Evolutionary conservation across 2,113 vertebrate species (phyloP).

Genomic region (Puma concolor): DNA sequence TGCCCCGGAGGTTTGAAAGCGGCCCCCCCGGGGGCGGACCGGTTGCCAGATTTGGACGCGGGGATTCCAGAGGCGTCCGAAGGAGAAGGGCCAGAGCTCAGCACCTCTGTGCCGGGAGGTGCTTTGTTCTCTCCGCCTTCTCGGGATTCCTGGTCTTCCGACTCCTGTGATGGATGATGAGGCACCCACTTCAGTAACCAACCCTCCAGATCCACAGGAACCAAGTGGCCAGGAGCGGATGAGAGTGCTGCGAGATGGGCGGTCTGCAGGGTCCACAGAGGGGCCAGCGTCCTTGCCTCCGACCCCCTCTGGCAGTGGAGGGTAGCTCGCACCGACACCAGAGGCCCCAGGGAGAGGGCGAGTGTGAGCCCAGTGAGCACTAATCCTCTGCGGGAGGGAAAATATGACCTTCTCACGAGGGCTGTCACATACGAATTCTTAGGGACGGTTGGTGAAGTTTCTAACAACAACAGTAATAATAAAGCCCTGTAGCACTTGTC

Average conservation of each 20-base stretch:
- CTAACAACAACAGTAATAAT: background rate
- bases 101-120: fast-evolving
- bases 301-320: background rate
- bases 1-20: constrained; percentile 42
- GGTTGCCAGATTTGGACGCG: constrained; percentile 54
- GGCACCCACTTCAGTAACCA: background rate
- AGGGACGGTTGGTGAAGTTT: constrained; percentile 47
- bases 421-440: background rate
- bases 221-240: background rate
- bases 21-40: background rate
- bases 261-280: background rate
- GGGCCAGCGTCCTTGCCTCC: background rate
- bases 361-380: constrained; percentile 37
- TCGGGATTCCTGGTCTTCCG: background rate
- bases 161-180: too few relatives aligned
- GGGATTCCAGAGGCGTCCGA: background rate
- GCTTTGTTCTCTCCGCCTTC: background rate
- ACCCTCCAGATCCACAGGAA: background rate
- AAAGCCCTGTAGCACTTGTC: background rate
- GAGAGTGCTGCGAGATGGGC: too few relatives aligned
- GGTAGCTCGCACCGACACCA: constrained; percentile 31
- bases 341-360: background rate
- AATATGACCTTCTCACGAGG: constrained; percentile 42
- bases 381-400: constrained; percentile 14
- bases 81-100: background rate